These are phyloP conservation scores for Sisor rabdophorus DNA, from an alignment of 2,113 vertebrate species.

Conservation along the genomic window DNA sequence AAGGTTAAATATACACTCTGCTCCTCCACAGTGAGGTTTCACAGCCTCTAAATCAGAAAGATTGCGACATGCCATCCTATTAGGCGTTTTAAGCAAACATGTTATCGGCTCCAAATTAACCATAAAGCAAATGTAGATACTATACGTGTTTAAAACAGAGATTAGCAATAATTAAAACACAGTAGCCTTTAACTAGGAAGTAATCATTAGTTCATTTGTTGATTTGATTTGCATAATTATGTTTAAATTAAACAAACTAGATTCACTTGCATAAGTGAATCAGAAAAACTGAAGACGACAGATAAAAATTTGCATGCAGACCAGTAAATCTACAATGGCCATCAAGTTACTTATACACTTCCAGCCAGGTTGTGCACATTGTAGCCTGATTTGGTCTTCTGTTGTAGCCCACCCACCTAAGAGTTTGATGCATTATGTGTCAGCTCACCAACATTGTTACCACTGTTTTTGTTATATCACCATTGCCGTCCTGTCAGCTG, in stretches of 20 bases:
- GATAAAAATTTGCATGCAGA: background rate
- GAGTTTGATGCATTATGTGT: background rate
- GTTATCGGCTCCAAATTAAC: background rate
- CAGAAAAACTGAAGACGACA: background rate
- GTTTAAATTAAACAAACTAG: background rate
- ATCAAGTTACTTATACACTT: background rate
- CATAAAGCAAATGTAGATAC: background rate
- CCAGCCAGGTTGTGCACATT: background rate
- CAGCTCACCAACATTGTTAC: background rate
- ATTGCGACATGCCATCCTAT: background rate
- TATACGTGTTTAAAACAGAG: background rate
- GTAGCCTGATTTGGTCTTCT: background rate
- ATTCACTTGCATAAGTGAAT: background rate
- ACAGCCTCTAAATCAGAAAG: background rate
- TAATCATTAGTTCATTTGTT: too few relatives aligned
- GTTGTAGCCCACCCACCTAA: conserved; percentile 1
- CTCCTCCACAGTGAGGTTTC: conserved; percentile 4
- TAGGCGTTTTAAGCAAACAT: background rate
- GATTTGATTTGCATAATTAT: too few relatives aligned
- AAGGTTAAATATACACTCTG: conserved; percentile 39
- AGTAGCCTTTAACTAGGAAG: background rate
- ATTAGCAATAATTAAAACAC: background rate
- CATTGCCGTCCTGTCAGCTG: conserved; percentile 4
- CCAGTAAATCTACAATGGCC: background rate
- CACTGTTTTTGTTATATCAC: background rate